Evolutionary conservation across 53 echinoderm and acorn worm genomes (phyloP), one percentile per base, ranked within the genome.

Genomic region (Luidia sarsii): DNA sequence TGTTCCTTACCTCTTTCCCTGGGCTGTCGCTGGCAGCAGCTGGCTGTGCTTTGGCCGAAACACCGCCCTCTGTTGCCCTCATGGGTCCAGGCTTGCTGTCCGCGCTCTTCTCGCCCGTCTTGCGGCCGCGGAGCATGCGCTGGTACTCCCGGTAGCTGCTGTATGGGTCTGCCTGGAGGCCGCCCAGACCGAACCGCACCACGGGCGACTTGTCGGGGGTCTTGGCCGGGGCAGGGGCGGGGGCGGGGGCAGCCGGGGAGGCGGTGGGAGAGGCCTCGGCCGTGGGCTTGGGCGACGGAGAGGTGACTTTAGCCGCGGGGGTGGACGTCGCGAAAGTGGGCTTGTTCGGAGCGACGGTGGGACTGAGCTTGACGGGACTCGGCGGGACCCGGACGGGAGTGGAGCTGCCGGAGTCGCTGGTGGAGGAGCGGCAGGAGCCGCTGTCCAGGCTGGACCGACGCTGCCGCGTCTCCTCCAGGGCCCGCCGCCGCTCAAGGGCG

Each of bases 131-230:
- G 33, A 92, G 89, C 30, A 87, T 70, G n/a, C 77, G 77, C 83
- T 92, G 92, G 73, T 89, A 92, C 59, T 92, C 89, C 79, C 82
- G 81, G 79, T 92, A 92, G 64, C 57, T 84, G 65, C 43, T 77
- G 60, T 77, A 77, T 3, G 59, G 77, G 27, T 59, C 61, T 0
- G 61, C 29, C 41, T 59, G 19, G 41, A 33, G 29, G 59, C 60
- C 28, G 31, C 60, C 36, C 25, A 77, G 77, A 60, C 77, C 77
- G 16, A 77, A 77, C 43, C 46, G 59, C 2, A 77, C 77, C 2
- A 59, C 32, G 7, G 77, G 77, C 11, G 77, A 31, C 25, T 61
- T 61, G 1, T 77, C 60, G 31, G 48, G 14, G 14, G 46, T 31
- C 33, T 61, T 77, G 60, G 61, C 43, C 33, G 15, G 33, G 1